Evolutionary conservation across 2,797 vertebrate species (phyloP).

Genomic region (Hippocampus kuda): DNA sequence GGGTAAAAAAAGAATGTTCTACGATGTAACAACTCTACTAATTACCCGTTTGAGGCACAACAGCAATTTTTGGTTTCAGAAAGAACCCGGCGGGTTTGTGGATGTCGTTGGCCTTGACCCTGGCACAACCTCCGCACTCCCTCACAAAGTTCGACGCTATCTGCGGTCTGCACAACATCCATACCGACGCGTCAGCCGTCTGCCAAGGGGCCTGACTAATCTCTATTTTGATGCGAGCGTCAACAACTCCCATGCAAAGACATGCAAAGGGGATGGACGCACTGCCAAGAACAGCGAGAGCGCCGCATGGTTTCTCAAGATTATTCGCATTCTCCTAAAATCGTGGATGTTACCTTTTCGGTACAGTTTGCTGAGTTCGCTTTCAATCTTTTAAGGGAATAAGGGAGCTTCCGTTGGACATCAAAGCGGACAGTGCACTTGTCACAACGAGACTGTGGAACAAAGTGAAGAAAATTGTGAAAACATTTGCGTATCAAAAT

Average conservation of each 20-base stretch:
- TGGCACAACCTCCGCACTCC: neutral
- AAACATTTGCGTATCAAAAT: too few relatives aligned
- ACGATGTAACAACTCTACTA: neutral
- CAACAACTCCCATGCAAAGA: neutral
- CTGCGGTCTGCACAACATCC: slow-evolving; percentile 1
- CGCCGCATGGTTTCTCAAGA: neutral
- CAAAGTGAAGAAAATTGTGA: too few relatives aligned
- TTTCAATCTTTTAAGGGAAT: neutral
- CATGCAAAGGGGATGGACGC: neutral
- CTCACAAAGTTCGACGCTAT: neutral
- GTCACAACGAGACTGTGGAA: too few relatives aligned
- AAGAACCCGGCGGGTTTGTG: neutral
- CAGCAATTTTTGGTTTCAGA: slow-evolving; percentile 1
- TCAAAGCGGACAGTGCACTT: neutral
- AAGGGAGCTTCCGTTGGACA: neutral
- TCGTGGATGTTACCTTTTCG: neutral
- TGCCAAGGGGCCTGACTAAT: slow-evolving; percentile 5
- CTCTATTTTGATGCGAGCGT: slow-evolving; percentile 2
- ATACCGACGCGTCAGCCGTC: neutral
- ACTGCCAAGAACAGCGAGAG: neutral
- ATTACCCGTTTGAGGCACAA: slow-evolving; percentile 1
- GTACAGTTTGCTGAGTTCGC: neutral
- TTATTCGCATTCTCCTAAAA: neutral
- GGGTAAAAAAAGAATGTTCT: neutral
- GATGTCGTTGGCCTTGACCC: slow-evolving; percentile 2